Evolutionary conservation across 2,113 vertebrate genomes (phyloP), one percentile per base, ranked within the genome.

Genomic region (Gasterosteus aculeatus): DNA sequence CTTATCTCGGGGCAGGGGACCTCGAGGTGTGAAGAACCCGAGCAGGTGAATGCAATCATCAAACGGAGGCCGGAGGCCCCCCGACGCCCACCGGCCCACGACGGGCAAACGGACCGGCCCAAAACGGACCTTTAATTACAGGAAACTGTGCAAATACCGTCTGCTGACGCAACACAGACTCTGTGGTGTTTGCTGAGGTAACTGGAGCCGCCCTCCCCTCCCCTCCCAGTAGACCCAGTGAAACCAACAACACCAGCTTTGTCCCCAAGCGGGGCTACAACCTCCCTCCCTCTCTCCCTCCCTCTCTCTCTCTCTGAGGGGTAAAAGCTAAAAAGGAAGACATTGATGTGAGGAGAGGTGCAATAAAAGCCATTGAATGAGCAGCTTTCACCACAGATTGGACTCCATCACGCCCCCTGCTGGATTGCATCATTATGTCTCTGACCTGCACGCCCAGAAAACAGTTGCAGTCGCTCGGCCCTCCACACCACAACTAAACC

Each of bases 171-270:
- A 3, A 35, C 33, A 5, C 33, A 5, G 33, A 35, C 33, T 1
- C 33, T 3, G 10, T 16, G 69, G 11, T 80, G 77, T 82, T 72
- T 64, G 58, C 60, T 59, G 62, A 19, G 61, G 78, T 72, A 86
- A 84, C 72, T 75, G 4, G 77, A 82, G 47, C 84, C 49, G 71
- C 39, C 19, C 46, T 62, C 2, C 9, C 33, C 5, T 5, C 2
- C 11, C 14, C 22, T 82, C 76, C 84, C 77, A 82, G 69, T 49
- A 39, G 70, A 75, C 53, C 81, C 69, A 82, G 31, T 68, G 39
- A 80, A 80, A 80, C 73, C 86, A 86, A 86, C 87, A 84, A 82
- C 63, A 71, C 33, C 1, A 49, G 79, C 87, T 80, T 84, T 84
- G 84, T 88, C 41, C 56, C 47, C 19, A 7, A 16, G 69, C 59